Percentiles rank a stretch among this genome's conserved stretches.
Conservation (phyloP, 2,113 vertebrate genomes). For the Cyphomyrus discorhynchus region DNA sequence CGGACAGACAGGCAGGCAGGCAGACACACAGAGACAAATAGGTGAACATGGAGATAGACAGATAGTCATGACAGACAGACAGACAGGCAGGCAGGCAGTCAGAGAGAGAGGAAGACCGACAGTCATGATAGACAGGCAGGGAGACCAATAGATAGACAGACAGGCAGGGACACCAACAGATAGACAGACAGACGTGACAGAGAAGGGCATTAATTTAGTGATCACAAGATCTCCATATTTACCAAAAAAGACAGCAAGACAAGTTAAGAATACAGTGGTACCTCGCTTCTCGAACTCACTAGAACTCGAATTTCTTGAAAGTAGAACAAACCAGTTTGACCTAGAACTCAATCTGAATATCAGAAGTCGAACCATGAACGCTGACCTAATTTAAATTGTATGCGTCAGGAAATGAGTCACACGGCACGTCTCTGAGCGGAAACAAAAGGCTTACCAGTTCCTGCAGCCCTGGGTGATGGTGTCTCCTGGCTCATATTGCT, state of each 20-base stretch:
- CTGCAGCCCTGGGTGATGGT: conserved; percentile 61
- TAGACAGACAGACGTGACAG: background rate
- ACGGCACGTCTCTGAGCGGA: too few relatives aligned
- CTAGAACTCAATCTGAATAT: too few relatives aligned
- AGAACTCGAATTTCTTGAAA: too few relatives aligned
- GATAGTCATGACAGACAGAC: too few relatives aligned
- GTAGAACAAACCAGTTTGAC: too few relatives aligned
- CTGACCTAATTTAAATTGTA: too few relatives aligned
- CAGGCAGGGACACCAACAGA: background rate
- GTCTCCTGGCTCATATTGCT: conserved; percentile 55
- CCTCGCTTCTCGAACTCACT: too few relatives aligned
- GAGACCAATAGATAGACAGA: background rate
- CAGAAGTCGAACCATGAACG: too few relatives aligned
- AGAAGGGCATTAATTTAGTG: background rate
- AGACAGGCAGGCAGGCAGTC: too few relatives aligned
- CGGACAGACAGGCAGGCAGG: background rate
- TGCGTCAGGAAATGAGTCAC: too few relatives aligned
- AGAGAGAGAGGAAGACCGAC: background rate
- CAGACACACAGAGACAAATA: too few relatives aligned
- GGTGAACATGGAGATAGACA: too few relatives aligned
- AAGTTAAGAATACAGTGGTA: background rate
- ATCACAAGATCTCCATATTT: background rate
- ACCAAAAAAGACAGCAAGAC: background rate
- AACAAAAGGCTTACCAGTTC: conserved; percentile 60
- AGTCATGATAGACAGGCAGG: background rate